Percentiles rank a stretch among this genome's conserved stretches.
Evolutionary conservation across 1,140 invertebrate genomes (phyloP).

Genomic region (Drosophila azteca): DNA sequence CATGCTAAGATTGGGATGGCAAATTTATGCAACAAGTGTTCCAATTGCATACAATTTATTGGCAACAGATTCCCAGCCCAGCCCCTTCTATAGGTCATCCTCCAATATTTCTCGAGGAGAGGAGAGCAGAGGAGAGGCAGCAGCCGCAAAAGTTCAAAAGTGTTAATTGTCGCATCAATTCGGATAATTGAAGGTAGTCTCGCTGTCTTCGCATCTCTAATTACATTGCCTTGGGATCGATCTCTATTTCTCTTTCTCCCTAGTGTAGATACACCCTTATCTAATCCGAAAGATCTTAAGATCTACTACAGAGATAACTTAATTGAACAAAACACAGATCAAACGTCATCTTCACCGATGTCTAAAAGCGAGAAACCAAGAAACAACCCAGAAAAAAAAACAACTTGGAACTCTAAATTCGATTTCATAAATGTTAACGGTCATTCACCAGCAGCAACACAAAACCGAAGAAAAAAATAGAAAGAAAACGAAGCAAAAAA

Average conservation of each 20-base stretch:
- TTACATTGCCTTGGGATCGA: background rate
- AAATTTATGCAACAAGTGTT: constrained; percentile 74
- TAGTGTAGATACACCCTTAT: background rate
- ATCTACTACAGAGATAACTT: constrained; percentile 20
- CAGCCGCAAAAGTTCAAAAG: constrained; percentile 62
- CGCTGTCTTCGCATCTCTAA: constrained; percentile 3
- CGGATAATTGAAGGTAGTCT: constrained; percentile 62
- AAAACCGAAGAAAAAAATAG: constrained; percentile 10
- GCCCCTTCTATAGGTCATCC: background rate
- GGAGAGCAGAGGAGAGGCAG: constrained; percentile 7
- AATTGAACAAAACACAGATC: constrained; percentile 21
- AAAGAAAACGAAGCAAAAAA: constrained; percentile 16
- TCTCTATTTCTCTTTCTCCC: background rate
- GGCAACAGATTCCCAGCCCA: constrained; percentile 64
- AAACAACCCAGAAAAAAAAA: constrained; percentile 35
- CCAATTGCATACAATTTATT: constrained; percentile 81
- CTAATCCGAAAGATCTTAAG: background rate
- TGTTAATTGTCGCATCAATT: constrained; percentile 78
- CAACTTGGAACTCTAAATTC: constrained; percentile 53
- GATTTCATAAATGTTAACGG: constrained; percentile 72
- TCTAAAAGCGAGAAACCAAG: constrained; percentile 47
- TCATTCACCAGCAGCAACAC: constrained; percentile 64
- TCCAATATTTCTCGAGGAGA: background rate
- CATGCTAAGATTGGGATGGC: constrained; percentile 61
- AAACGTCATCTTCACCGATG: constrained; percentile 15